Conservation (phyloP, 2,888 invertebrate species). For the Drosophila crucigera region DNA sequence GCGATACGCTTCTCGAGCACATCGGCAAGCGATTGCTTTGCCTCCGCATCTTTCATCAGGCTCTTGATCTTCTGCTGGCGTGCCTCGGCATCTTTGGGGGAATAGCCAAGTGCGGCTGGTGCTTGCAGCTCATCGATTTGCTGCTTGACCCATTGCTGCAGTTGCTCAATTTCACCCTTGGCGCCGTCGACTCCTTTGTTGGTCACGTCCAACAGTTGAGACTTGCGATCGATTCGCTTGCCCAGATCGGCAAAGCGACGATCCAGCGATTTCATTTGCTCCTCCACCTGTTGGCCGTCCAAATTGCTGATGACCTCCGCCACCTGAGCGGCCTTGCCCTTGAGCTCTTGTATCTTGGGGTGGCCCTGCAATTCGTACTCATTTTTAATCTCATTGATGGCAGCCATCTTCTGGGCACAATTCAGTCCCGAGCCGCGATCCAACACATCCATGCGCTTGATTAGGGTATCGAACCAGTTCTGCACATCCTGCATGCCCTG, state of each 20-base stretch:
- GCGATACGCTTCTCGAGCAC: conserved; percentile 93
- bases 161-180: conserved; percentile 91
- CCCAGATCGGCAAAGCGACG: conserved; percentile 93
- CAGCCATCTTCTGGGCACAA: conserved; percentile 91
- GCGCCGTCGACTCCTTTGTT: conserved; percentile 93
- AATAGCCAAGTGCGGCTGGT: conserved; percentile 90
- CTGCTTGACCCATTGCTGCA: conserved; percentile 92
- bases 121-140: conserved; percentile 89
- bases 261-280: conserved; percentile 94
- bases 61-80: conserved; percentile 90
- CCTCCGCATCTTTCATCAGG: conserved; percentile 93
- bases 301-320: conserved; percentile 93
- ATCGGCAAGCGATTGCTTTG: conserved; percentile 92
- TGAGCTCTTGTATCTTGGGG: conserved; percentile 90
- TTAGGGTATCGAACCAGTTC: conserved; percentile 92
- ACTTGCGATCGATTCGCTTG: conserved; percentile 93
- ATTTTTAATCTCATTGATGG: conserved; percentile 89
- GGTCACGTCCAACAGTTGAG: conserved; percentile 93
- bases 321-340: conserved; percentile 89
- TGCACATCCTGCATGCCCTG: conserved; percentile 91
- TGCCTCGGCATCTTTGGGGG: conserved; percentile 91
- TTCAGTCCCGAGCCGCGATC: conserved; percentile 94
- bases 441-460: conserved; percentile 92
- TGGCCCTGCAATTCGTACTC: conserved; percentile 92
- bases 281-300: conserved; percentile 96